A percentile compares a stretch with the other conserved stretches of the same genome.
phyloP scores from a whole-genome alignment of 2,113 vertebrate genomes.

The Odontophorus gujanensis region DNA sequence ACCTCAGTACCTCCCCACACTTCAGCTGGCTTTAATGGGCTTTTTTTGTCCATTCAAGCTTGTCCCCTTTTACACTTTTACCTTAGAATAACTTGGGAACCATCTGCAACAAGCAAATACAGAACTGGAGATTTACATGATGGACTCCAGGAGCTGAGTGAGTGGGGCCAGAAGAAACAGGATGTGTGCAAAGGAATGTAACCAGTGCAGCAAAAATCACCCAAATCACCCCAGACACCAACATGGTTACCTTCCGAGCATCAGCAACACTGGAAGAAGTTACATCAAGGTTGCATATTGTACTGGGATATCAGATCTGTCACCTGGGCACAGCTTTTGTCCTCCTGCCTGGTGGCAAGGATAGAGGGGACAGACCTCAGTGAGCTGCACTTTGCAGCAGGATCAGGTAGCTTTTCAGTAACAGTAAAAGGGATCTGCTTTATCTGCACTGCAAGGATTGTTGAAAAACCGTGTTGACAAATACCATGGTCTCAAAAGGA shows the following conservation, averaged over 20 bases:
- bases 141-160: no score
- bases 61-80: neutral
- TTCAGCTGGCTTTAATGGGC: neutral
- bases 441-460: neutral
- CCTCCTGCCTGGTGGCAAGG: rapidly evolving
- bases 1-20: neutral
- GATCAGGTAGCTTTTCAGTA: neutral
- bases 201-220: neutral
- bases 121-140: neutral
- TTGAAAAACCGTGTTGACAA: constrained; percentile 12
- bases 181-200: neutral
- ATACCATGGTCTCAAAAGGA: neutral
- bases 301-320: neutral
- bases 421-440: neutral
- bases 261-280: neutral
- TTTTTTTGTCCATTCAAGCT: neutral
- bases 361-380: neutral
- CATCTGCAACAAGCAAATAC: no score
- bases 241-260: no score
- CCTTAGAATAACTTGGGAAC: neutral
- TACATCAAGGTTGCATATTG: neutral
- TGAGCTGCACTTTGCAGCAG: rapidly evolving
- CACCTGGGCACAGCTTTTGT: neutral
- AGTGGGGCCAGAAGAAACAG: neutral
- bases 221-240: neutral